phyloP scores from a whole-genome alignment of 1,140 invertebrate species.

The Drosophila serrata region DNA sequence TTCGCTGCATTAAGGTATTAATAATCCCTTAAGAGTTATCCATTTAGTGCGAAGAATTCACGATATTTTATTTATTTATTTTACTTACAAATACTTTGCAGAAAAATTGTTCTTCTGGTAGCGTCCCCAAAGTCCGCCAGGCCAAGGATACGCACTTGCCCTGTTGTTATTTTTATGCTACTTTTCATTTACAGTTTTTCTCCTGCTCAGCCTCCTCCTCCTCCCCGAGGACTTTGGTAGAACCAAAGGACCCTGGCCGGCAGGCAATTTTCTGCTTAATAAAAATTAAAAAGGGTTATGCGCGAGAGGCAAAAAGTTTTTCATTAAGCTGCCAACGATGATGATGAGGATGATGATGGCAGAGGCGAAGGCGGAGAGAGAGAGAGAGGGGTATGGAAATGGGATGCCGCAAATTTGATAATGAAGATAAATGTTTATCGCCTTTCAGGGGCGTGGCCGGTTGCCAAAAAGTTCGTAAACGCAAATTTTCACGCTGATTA shows the following conservation, averaged over 20 bases:
- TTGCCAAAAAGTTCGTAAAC: conserved; percentile 73
- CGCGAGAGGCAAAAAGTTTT: conserved; percentile 71
- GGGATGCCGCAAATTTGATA: conserved; percentile 74
- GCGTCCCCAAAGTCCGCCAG: conserved; percentile 46
- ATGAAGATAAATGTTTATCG: conserved; percentile 83
- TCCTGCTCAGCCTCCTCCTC: neutral
- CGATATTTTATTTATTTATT: conserved; percentile 15
- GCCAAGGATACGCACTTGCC: conserved; percentile 44
- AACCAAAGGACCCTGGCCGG: conserved; percentile 39
- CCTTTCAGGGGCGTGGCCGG: conserved; percentile 66
- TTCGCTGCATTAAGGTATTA: conserved; percentile 2
- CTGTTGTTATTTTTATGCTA: conserved; percentile 52
- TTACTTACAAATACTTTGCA: conserved; percentile 9
- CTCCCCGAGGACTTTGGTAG: conserved; percentile 6
- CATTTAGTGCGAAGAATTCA: neutral
- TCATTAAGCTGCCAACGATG: conserved; percentile 72
- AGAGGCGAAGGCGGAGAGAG: conserved; percentile 24
- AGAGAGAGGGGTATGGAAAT: neutral
- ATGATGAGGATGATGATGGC: conserved; percentile 28
- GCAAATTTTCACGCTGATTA: conserved; percentile 79
- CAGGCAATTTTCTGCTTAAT: conserved; percentile 81
- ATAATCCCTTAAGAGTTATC: conserved; percentile 14
- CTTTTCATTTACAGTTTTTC: conserved; percentile 59
- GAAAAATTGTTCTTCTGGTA: conserved; percentile 21
- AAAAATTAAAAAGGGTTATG: conserved; percentile 81